phyloP scores from a whole-genome alignment of 2,888 invertebrate genomes.

The Sesia bembeciformis region DNA sequence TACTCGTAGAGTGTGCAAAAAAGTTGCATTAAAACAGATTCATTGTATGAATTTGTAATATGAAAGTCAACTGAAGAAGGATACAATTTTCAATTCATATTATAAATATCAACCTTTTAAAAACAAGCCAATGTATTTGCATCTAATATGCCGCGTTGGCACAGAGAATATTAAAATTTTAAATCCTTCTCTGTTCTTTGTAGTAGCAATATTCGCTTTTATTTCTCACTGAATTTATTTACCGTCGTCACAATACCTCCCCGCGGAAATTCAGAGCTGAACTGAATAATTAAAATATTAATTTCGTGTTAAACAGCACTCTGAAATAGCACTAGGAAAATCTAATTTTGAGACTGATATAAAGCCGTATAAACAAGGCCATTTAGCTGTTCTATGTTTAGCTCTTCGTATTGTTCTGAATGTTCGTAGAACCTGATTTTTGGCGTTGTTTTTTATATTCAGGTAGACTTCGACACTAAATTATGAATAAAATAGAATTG shows the following conservation, averaged over 20 bases:
- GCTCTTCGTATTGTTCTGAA: too few relatives aligned
- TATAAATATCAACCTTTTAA: too few relatives aligned
- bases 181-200: not conserved
- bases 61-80: too few relatives aligned
- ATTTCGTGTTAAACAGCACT: not conserved
- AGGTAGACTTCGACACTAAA: too few relatives aligned
- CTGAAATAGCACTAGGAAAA: not conserved
- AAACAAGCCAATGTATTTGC: too few relatives aligned
- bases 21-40: too few relatives aligned
- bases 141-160: not conserved
- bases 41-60: too few relatives aligned
- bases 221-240: not conserved
- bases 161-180: not conserved
- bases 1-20: too few relatives aligned
- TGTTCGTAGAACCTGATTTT: too few relatives aligned
- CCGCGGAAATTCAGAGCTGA: not conserved
- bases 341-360: not conserved
- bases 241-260: not conserved
- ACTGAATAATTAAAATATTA: slow-evolving; percentile 1
- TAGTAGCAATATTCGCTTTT: not conserved
- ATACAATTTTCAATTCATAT: too few relatives aligned
- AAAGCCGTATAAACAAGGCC: not conserved
- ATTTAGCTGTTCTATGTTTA: not conserved
- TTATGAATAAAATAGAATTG: too few relatives aligned
- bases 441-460: too few relatives aligned